Evolutionary conservation across 2,797 vertebrate genomes (phyloP).

Genomic region (Rhyacichthys aspro): DNA sequence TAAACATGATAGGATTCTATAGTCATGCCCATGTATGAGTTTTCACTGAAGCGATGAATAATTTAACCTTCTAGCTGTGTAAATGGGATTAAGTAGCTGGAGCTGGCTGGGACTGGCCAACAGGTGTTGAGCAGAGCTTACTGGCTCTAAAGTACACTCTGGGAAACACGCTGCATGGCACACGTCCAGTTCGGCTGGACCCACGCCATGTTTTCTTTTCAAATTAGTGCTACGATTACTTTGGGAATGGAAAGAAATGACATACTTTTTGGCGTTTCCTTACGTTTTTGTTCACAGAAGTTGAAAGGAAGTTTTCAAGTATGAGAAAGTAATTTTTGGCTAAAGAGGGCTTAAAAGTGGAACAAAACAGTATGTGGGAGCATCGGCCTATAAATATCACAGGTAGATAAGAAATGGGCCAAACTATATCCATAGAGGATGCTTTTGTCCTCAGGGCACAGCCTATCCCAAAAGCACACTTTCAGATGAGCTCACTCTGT

Average conservation of each 20-base stretch:
- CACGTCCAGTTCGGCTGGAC: constrained; percentile 13
- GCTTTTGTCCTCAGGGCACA: constrained; percentile 47
- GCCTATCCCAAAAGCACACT: constrained; percentile 45
- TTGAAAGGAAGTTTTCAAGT: constrained; percentile 5
- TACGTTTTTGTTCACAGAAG: not conserved
- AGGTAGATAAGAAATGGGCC: constrained; percentile 61
- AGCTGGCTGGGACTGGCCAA: constrained; percentile 36
- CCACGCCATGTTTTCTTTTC: constrained; percentile 5
- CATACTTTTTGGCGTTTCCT: no score
- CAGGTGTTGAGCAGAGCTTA: constrained; percentile 57
- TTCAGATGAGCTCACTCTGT: constrained; percentile 33
- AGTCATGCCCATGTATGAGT: constrained; percentile 42
- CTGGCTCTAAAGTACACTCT: not conserved
- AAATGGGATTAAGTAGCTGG: constrained; percentile 54
- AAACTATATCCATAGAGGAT: constrained; percentile 44
- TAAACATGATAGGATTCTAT: constrained; percentile 27
- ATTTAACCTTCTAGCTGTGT: constrained; percentile 53
- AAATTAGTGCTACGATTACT: constrained; percentile 6
- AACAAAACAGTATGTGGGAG: constrained; percentile 51
- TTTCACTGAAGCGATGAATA: constrained; percentile 59
- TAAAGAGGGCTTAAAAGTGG: constrained; percentile 51
- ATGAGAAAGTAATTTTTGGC: constrained; percentile 35
- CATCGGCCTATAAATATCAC: constrained; percentile 63
- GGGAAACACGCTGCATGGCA: constrained; percentile 19
- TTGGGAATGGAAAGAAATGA: not conserved